Conservation (phyloP, 2,113 vertebrate species). For the Oryctolagus cuniculus region DNA sequence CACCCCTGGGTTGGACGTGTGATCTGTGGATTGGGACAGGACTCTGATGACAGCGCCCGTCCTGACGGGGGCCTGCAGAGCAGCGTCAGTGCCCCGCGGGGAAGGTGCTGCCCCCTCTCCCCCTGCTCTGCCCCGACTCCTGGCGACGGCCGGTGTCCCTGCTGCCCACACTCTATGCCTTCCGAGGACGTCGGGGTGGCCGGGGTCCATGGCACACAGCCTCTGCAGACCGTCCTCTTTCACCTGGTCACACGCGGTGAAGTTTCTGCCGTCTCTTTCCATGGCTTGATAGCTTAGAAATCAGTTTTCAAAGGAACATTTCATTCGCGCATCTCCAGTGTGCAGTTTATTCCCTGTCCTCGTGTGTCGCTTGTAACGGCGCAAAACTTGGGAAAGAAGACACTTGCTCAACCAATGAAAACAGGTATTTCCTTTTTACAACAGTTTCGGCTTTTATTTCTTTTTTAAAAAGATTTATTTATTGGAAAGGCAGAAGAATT, state of each 20-base stretch:
- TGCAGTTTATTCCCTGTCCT: not conserved
- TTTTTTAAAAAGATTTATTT: not conserved
- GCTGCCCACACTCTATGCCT: not conserved
- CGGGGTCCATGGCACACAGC: not conserved
- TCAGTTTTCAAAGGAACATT: slow-evolving; percentile 26
- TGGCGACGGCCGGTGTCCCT: not conserved
- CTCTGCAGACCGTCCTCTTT: not conserved
- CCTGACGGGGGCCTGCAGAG: not conserved
- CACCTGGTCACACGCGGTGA: not conserved
- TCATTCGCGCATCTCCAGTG: not conserved
- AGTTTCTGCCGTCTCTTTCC: not conserved
- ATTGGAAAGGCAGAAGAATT: too few species aligned
- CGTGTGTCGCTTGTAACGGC: not conserved
- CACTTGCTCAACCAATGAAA: not conserved
- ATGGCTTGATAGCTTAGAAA: not conserved
- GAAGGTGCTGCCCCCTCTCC: not conserved
- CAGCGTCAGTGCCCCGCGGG: not conserved
- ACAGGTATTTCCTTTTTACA: not conserved
- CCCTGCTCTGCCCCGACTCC: not conserved
- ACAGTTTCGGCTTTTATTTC: not conserved
- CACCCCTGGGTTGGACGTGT: not conserved
- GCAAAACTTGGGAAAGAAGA: not conserved
- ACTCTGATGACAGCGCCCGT: too few species aligned
- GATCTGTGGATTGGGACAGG: not conserved
- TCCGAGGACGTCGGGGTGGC: not conserved